A percentile compares a stretch with the other conserved stretches of the same genome.
phyloP scores from a whole-genome alignment of 2,113 vertebrate species.

The Cercocebus atys region DNA sequence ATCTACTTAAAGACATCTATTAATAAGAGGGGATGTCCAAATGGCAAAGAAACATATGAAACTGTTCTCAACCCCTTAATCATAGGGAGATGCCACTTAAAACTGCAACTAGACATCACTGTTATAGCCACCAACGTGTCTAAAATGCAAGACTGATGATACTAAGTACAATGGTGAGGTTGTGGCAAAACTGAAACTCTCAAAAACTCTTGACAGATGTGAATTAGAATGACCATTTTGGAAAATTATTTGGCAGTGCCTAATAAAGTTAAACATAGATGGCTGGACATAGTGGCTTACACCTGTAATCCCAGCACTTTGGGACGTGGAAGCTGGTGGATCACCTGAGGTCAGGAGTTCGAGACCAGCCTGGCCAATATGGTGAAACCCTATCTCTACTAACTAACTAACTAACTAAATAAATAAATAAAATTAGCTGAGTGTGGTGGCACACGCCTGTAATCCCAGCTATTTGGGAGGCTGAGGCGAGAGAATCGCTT shows the following conservation, averaged over 20 bases:
- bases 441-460: no score
- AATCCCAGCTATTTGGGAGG: no score
- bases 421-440: no score
- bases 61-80: not conserved
- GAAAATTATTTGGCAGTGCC: not conserved
- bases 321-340: no score
- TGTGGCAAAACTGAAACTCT: not conserved
- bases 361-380: no score
- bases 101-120: not conserved
- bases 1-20: not conserved
- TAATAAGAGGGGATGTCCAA: not conserved
- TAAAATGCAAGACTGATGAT: not conserved
- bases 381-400: no score
- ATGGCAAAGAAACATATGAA: not conserved
- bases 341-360: no score
- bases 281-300: no score
- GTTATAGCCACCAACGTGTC: not conserved
- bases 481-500: no score
- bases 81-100: not conserved
- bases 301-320: no score
- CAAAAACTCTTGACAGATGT: not conserved
- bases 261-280: not conserved
- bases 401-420: no score
- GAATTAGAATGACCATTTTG: not conserved
- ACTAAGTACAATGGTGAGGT: not conserved